Base-by-base conservation (phyloP, 2,113 vertebrate genomes). In the Dipodomys merriami region DNA sequence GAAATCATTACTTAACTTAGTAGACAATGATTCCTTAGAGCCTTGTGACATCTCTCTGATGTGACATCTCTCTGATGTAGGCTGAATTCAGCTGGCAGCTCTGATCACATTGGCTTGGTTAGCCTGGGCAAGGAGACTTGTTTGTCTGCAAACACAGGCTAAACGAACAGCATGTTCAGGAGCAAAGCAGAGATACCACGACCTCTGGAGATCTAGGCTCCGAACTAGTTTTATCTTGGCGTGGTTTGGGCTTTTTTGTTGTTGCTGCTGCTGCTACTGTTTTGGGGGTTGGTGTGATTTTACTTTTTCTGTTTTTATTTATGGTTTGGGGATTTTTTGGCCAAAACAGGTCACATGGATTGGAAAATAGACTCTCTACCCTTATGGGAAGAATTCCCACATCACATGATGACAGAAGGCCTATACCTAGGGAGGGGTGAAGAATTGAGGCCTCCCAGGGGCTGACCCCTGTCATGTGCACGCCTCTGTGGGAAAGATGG, bases 391-490 rank as follows among this genome's bases (percentile, higher is more conserved):
- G 67, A 71, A 83, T 5, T 78, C 49, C 60, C 25, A 5, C 2
- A 9, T 60, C 60, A 12, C 64, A 57, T 57, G 53, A 5, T 67
- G 85, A 44, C 25, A 71, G 30, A 25, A 12, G 69, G 33, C 57
- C 27, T 11, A 39, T 35, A 19, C n/a, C 0, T 5, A 53, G 10
- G 60, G 39, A 81, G 53, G 71, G 4, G 8, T 35, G 53, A 46
- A 3, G 60, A 20, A 15, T 2, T 16, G 73, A 69, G 44, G 18
- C 73, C 86, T 5, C 19, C 8, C 4, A 25, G 11, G 27, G 49
- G 1, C 68, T 57, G 53, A 57, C 15, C 4, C 30, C 12, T 1
- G 4, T 44, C 71, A 20, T 0, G 0, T 1, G 0, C 19, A 25
- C n/a, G 25, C 73, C 69, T 13, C 13, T 82, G 67, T 57, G 10